These are phyloP conservation scores for Progne subis DNA, from an alignment of 2,113 vertebrate genomes.

Conservation along the genomic window DNA sequence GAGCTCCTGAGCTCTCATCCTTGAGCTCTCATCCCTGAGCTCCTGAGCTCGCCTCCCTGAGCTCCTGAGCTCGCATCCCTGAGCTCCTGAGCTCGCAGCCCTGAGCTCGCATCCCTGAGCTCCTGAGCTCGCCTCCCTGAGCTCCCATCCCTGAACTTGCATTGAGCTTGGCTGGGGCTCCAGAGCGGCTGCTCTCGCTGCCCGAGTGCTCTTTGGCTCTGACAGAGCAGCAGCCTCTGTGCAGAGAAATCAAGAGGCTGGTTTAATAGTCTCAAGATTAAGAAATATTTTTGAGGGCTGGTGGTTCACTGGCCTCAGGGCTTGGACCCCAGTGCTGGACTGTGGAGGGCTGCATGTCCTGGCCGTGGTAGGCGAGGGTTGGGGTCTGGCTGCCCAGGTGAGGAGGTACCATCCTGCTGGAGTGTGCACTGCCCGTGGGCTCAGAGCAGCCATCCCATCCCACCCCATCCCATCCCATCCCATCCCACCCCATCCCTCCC, in stretches of 20 bases:
- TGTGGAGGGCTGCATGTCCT: background rate
- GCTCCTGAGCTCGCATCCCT: background rate
- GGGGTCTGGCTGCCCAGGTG: accelerated
- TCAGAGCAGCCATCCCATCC: background rate
- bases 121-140: too few relatives aligned
- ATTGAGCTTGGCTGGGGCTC: too few relatives aligned
- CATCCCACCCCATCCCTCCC: background rate
- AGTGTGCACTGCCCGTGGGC: accelerated
- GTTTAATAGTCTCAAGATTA: background rate
- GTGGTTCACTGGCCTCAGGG: background rate
- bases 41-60: background rate
- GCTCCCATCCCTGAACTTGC: accelerated
- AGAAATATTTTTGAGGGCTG: background rate
- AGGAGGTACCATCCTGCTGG: background rate
- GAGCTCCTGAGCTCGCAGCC: too few relatives aligned
- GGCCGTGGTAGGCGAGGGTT: accelerated
- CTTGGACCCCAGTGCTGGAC: accelerated
- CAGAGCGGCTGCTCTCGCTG: accelerated
- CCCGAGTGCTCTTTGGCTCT: accelerated
- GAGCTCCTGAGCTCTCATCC: too few relatives aligned
- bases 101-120: too few relatives aligned
- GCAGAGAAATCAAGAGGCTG: accelerated
- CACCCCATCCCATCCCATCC: background rate
- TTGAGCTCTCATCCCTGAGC: too few relatives aligned
- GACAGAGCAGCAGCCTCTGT: background rate